Evolutionary conservation across 2,113 vertebrate genomes (phyloP).

Genomic region (Rhineura floridana): DNA sequence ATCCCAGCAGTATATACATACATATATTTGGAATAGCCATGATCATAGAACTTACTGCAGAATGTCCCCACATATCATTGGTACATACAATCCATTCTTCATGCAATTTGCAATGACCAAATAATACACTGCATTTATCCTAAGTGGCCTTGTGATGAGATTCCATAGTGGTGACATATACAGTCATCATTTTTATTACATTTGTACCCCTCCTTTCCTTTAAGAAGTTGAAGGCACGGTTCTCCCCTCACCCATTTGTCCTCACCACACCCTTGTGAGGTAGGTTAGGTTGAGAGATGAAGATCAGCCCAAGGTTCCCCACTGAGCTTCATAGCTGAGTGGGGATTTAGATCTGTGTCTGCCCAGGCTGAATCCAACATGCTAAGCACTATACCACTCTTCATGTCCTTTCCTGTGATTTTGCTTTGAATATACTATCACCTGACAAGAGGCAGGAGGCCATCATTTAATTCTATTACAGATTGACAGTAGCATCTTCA

Average conservation of each 20-base stretch:
- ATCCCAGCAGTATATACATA: background rate
- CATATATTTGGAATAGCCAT: background rate
- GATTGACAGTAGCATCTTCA: too few species aligned
- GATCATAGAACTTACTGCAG: background rate
- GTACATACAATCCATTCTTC: background rate
- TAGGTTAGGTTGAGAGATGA: background rate
- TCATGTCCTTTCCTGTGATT: too few species aligned
- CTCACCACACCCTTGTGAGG: background rate
- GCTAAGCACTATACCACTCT: too few species aligned
- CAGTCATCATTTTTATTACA: background rate
- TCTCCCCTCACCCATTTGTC: background rate
- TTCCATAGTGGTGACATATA: background rate
- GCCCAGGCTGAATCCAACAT: too few species aligned
- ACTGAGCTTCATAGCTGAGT: background rate
- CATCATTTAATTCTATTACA: too few species aligned
- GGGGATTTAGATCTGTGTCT: background rate
- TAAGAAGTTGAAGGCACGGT: background rate
- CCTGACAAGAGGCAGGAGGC: too few species aligned
- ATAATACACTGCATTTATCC: too few species aligned
- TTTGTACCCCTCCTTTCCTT: background rate
- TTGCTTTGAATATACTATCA: too few species aligned
- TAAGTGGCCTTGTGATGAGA: background rate
- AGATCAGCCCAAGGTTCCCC: background rate
- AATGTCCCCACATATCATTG: too few species aligned
- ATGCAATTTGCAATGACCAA: too few species aligned